Base-by-base conservation (phyloP, 1,140 invertebrate species). In the Dinoponera quadriceps region DNA sequence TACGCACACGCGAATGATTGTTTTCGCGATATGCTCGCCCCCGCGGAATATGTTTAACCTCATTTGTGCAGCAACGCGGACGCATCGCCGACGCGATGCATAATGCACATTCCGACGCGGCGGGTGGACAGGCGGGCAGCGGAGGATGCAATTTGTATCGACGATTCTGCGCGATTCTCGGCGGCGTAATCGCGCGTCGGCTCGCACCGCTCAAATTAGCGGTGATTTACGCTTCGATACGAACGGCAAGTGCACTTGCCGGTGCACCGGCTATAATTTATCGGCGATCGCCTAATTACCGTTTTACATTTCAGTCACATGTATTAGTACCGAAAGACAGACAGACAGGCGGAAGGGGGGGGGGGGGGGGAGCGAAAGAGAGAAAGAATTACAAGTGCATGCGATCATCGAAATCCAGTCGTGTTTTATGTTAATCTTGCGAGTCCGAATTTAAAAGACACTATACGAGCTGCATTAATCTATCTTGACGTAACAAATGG, bases 171-270 rank as follows among this genome's bases (percentile, higher is more conserved):
- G n/a, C n/a, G 84, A 87, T 86, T 85, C 72, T 75, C 66, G 29
- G 59, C 38, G 66, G 75, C 66, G 66, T 83, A 86, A 83, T 87
- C 73, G 75, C 73, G 75, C 68, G 73, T 84, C 44, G 38, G 60
- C 60, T 44, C n/a, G 25, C 25, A 49, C 85, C 29, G 63, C 54
- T 44, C 73, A 87, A 87, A 87, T 87, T 87, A 87, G 73, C 72
- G 54, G 54, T 86, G 84, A 85, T 87, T 87, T 87, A 87, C 84
- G 85, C 60, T 86, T 83, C 82, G 85, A 87, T 86, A 83, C 72
- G 80, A 87, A 87, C 55, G 66, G 68, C 66, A 65, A 87, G 69
- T 77, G 65, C 65, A 85, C 25, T 75, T 29, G 72, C 48, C n/a
- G 60, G 16, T 49, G 22, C 44, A 25, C 48, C 33, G 65, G 38